Base-by-base conservation (phyloP, 2,797 vertebrate genomes). In the Sebastes matsubarae region DNA sequence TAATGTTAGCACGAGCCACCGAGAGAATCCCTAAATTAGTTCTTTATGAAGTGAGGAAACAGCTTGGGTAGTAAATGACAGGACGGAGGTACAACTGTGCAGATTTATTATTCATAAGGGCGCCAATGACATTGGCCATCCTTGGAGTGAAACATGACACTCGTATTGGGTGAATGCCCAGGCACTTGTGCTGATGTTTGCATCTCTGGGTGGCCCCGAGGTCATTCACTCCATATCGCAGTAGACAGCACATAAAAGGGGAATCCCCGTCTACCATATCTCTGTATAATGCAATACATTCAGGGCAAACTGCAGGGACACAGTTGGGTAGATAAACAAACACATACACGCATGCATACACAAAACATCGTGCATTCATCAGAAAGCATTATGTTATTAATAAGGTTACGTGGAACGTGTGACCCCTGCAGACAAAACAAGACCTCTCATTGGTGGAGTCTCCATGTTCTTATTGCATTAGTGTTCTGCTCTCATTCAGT, bases 121-220 rank as follows among this genome's bases (percentile, higher is more conserved):
- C 50, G 82, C 76, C 71, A 73, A 69, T 82, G 88, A 82, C 90
- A 85, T 87, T 87, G 81, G 25, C 52, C 76, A 38, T 90, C 86
- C 84, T 91, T 87, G 82, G 55, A 70, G 72, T 60, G 58, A 73
- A 82, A 79, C 75, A 68, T 73, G 77, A 78, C 87, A 81, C 76
- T 58, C 59, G 65, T 72, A 42, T 82, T 89, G 83, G 87, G 78
- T 79, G 71, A 87, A 81, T 46, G 85, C 86, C 78, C 34, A 16
- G 18, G 36, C 30, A 59, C 32, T 77, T 75, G n/a, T 79, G 90
- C 88, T 91, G 91, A 92, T 58, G 88, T 81, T 72, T 79, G 87
- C 88, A 87, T 87, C 78, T 89, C 38, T 52, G 30, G 25, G 60
- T 73, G 71, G 85, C 81, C 83, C 50, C 6, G 0, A 50, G 84